Percentiles rank a stretch among this genome's conserved stretches.
phyloP scores from a whole-genome alignment of 2,888 invertebrate species.

The Prionchulus punctatus region DNA sequence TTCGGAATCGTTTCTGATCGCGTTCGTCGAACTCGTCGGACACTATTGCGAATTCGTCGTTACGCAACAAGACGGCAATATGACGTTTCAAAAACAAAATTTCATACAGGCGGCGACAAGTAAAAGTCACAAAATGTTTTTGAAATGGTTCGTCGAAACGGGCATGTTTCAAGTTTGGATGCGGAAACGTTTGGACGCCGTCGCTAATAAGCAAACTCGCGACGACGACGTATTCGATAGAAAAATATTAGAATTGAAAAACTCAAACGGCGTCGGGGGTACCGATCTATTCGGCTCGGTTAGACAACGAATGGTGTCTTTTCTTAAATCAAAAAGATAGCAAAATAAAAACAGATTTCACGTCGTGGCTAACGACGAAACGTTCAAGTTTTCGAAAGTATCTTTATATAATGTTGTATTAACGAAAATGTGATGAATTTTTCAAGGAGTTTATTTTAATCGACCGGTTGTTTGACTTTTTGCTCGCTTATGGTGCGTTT shows the following conservation, averaged over 20 bases:
- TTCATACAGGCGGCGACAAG: constrained; percentile 40
- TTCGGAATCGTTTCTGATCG: constrained; percentile 57
- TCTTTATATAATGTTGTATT: too few species aligned
- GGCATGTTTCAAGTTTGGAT: constrained; percentile 59
- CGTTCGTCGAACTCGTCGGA: constrained; percentile 58
- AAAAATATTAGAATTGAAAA: not conserved
- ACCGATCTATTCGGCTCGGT: too few species aligned
- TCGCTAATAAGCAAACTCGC: not conserved
- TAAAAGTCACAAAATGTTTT: constrained; percentile 52
- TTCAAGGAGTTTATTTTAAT: too few species aligned
- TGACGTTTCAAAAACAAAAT: constrained; percentile 5
- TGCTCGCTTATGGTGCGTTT: too few species aligned
- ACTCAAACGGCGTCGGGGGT: too few species aligned
- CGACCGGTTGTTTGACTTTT: too few species aligned
- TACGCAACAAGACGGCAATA: constrained; percentile 2
- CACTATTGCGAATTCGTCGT: constrained; percentile 42
- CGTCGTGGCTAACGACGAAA: too few species aligned
- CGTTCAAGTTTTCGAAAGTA: too few species aligned
- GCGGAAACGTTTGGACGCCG: constrained; percentile 14
- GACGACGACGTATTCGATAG: not conserved
- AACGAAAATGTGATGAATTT: too few species aligned
- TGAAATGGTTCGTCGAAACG: constrained; percentile 72
- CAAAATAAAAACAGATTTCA: too few species aligned
- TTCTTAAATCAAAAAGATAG: too few species aligned
- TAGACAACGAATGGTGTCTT: too few species aligned